Evolutionary conservation across 2,797 vertebrate genomes (phyloP), one percentile per base, ranked within the genome.

Genomic region (Melanotaenia trifasciata): DNA sequence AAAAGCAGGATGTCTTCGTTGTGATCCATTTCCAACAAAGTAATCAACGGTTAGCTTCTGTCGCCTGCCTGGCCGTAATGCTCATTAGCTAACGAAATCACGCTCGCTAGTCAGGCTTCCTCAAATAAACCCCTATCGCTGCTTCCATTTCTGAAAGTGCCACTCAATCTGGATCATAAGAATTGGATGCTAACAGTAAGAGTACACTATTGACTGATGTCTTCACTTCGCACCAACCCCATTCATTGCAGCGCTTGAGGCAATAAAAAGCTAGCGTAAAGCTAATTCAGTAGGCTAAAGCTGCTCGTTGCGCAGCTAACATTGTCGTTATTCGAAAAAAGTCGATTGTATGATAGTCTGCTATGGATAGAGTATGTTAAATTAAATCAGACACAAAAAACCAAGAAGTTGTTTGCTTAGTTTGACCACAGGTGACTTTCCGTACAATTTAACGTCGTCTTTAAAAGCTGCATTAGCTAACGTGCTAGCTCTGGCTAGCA

Each of bases 271-370:
- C 78, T 81, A 89, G 82, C 88, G 65, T 3, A 5, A 54, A 22
- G 90, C 87, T 91, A 90, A 80, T 72, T 78, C 51, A 8, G 54
- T 50, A 69, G 32, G 85, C 86, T 80, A 65, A 74, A 87, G 88
- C 84, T 67, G 26, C 67, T 67, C 73, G 64, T 88, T 89, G 88
- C 90, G 91, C 84, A 91, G 87, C 88, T 90, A 90, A 84, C 79
- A 40, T 74, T 68, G 66, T 18, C 73, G 36, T 70, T 64, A 63
- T 4, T 8, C 18, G 16, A 28, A 28, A 47, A 68, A 60, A 67
- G 56, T 86, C 71, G 10, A 2, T 8, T 8, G 22, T 5, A 3
- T 13, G 16, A 10, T 26, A 10, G 50, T 68, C 59, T 38, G 5
- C 20, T 14, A 1, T 10, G 13, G 2, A 13, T 58, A 35, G 3